Percentiles rank a stretch among this genome's conserved stretches.
phyloP scores from a whole-genome alignment of 2,113 vertebrate species.

The Phylloscopus trochilus region DNA sequence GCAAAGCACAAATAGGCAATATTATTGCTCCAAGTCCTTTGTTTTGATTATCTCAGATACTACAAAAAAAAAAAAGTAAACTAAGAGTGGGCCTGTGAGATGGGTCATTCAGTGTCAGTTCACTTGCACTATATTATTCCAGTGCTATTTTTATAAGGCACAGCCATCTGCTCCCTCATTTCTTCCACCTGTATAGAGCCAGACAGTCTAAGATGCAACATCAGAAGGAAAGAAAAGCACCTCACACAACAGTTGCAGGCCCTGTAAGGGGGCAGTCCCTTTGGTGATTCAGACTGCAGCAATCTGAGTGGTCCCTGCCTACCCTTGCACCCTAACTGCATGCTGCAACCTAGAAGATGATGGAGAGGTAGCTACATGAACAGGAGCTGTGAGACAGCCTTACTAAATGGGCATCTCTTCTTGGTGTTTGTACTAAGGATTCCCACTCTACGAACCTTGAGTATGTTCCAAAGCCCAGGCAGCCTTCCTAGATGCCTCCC shows the following conservation, averaged over 20 bases:
- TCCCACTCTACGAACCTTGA: not conserved
- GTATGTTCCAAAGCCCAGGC: not conserved
- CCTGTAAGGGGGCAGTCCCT: not conserved
- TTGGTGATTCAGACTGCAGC: not conserved
- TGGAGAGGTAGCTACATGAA: not conserved
- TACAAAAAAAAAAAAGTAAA: not conserved
- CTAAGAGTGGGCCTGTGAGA: not conserved
- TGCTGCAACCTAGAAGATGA: not conserved
- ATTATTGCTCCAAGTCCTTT: constrained; percentile 16
- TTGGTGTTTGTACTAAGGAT: not conserved
- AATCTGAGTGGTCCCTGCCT: not conserved
- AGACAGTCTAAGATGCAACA: not conserved
- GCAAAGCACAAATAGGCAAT: constrained; percentile 26
- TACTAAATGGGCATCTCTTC: not conserved
- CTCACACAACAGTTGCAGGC: not conserved
- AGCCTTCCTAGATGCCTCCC: not conserved
- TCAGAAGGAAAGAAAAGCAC: not conserved
- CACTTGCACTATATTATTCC: not conserved
- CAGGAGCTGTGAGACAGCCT: not conserved
- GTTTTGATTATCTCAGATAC: not conserved
- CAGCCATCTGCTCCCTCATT: constrained; percentile 8
- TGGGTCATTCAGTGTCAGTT: not conserved
- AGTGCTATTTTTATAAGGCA: not conserved
- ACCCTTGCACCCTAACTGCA: not conserved
- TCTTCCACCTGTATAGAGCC: not conserved